Evolutionary conservation across 2,113 vertebrate species (phyloP), one percentile per base, ranked within the genome.

Genomic region (Micromys minutus): DNA sequence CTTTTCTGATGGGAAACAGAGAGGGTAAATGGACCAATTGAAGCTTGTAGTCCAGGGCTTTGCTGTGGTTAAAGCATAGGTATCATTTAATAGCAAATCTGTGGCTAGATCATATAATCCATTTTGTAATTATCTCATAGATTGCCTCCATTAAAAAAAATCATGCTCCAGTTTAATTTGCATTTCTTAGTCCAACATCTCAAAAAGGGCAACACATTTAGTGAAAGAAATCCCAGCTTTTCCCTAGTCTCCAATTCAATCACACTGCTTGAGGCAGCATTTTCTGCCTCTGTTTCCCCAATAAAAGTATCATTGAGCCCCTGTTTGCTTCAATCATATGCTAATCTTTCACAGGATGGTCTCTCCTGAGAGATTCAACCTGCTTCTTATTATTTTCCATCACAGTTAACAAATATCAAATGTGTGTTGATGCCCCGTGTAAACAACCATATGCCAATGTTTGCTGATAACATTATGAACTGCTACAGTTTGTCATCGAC

Each of bases 21-120:
- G 21, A 57, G 36, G 11, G 29, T 77, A 84, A 77, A 19, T 72
- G 85, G 85, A 89, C n/a, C 63, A 4, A 89, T 19, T 50, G 1
- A 39, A n/a, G 34, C 7, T 81, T 42, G 57, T 22, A 57, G 47
- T 26, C 77, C 76, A 52, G 45, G 50, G 77, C 19, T 61, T 93
- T 42, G 75, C 45, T 75, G 26, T 59, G 26, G n/a, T 39, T 80
- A 89, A 93, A 31, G 9, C 22, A 80, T 80, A 21, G 90, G 5
- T 91, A 39, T 87, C 34, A 90, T 42, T 83, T 80, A 59, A 55
- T 45, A 75, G n/a, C n/a, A 93, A 94, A 96, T 87, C 36, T 29
- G 36, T 83, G 26, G 42, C 5, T 29, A 39, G 65, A 67, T 19
- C 69, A 0, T 91, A 80, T 42, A 11, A 71, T 7, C 17, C 29